Evolutionary conservation across 2,888 invertebrate genomes (phyloP).

Genomic region (Acleris emargana): DNA sequence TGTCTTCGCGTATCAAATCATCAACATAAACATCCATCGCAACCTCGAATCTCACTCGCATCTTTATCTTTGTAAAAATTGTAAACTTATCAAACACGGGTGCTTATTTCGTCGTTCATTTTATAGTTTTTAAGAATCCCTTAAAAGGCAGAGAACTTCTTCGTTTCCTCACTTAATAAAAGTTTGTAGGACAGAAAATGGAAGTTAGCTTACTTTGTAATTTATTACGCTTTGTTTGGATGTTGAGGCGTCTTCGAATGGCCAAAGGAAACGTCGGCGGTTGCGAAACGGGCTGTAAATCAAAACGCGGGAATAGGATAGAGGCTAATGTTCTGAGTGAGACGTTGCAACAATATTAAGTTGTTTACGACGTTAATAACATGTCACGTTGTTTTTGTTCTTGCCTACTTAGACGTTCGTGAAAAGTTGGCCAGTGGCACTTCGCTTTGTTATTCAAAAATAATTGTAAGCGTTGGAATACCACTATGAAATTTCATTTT

Average conservation of each 20-base stretch:
- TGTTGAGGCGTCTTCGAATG: conserved; percentile 43
- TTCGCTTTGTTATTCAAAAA: conserved; percentile 7
- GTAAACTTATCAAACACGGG: conserved; percentile 61
- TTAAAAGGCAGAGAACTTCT: conserved; percentile 27
- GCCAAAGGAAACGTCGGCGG: conserved; percentile 33
- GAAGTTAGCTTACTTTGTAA: conserved; percentile 54
- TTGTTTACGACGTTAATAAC: conserved; percentile 31
- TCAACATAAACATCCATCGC: conserved; percentile 29
- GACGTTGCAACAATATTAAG: conserved; percentile 32
- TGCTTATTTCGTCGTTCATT: conserved; percentile 53
- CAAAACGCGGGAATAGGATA: conserved; percentile 31
- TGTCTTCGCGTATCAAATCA: conserved; percentile 37
- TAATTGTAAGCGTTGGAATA: background rate
- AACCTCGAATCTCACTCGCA: conserved; percentile 31
- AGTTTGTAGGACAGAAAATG: conserved; percentile 47
- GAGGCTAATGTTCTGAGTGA: conserved; percentile 33
- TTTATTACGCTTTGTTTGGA: conserved; percentile 64
- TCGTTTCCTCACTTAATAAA: conserved; percentile 56
- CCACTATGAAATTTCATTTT: too few relatives aligned
- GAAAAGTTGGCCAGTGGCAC: background rate
- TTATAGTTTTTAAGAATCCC: conserved; percentile 48
- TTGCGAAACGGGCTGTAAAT: conserved; percentile 34
- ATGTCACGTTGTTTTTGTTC: conserved; percentile 17
- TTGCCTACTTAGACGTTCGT: conserved; percentile 13
- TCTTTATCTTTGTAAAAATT: conserved; percentile 48